Conservation (phyloP, 2,797 vertebrate species). For the Gallinago nigripennis region DNA sequence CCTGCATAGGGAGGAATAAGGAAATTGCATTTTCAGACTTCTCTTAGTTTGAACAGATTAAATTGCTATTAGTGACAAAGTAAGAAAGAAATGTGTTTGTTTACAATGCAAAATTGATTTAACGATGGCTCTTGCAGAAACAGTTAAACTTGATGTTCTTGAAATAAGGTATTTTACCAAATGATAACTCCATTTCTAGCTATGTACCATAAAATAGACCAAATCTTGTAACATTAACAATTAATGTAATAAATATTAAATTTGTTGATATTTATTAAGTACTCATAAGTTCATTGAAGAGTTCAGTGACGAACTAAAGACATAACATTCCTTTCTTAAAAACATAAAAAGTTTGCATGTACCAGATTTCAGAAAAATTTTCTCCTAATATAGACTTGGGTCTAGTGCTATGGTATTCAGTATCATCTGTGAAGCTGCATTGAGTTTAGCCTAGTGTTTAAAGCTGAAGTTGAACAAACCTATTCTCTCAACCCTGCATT, state of each 20-base stretch:
- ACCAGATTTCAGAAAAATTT: not conserved
- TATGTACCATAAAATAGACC: not conserved
- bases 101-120: not conserved
- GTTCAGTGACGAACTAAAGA: not conserved
- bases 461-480: not conserved
- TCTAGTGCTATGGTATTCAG: not conserved
- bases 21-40: not conserved
- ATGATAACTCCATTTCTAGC: not conserved
- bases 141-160: not conserved
- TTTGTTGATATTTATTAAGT: not conserved
- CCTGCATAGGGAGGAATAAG: not conserved
- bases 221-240: rapidly evolving
- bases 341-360: not conserved
- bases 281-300: not conserved
- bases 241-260: not conserved
- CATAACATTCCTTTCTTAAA: not conserved
- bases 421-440: not conserved
- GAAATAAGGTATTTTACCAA: not conserved
- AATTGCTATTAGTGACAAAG: not conserved
- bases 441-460: not conserved
- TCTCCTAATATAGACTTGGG: not conserved
- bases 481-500: not conserved
- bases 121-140: not conserved
- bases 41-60: not conserved
- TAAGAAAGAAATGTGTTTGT: not conserved